Evolutionary conservation across 2,888 invertebrate genomes (phyloP).

Genomic region (Cataglyphis albicans): DNA sequence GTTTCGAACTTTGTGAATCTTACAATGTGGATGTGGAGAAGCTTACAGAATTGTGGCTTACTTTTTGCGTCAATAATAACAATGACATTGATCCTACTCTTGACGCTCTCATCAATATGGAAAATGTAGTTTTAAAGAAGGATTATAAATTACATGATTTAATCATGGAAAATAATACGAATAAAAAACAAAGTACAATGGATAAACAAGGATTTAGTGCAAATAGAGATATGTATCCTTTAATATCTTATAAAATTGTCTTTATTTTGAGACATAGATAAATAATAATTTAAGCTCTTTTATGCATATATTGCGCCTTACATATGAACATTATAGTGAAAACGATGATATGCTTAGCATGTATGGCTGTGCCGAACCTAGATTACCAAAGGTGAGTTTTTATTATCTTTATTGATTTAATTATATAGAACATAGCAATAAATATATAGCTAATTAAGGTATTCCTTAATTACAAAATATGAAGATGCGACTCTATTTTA

Average conservation of each 20-base stretch:
- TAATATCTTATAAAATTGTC: not conserved
- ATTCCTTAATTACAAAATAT: not conserved
- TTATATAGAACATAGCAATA: conserved; percentile 4
- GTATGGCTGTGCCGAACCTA: conserved; percentile 73
- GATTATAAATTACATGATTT: conserved; percentile 33
- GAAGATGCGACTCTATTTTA: not conserved
- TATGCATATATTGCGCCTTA: conserved; percentile 56
- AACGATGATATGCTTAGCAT: conserved; percentile 76
- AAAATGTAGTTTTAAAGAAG: conserved; percentile 67
- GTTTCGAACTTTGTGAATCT: conserved; percentile 79
- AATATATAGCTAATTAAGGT: not conserved
- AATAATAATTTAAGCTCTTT: not conserved
- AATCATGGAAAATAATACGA: not conserved
- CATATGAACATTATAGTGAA: conserved; percentile 59
- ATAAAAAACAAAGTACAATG: conserved; percentile 7
- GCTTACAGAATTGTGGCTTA: conserved; percentile 82
- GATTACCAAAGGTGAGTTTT: conserved; percentile 75
- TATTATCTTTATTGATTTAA: conserved; percentile 8
- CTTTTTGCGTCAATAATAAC: conserved; percentile 73
- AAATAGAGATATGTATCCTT: conserved; percentile 62
- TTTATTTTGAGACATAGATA: not conserved
- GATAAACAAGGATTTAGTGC: not conserved
- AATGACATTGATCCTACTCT: conserved; percentile 75
- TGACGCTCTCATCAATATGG: conserved; percentile 74
- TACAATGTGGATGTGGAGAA: conserved; percentile 78